These are phyloP conservation scores for Nomada fucata DNA, from an alignment of 2,888 invertebrate species.

Conservation along the genomic window DNA sequence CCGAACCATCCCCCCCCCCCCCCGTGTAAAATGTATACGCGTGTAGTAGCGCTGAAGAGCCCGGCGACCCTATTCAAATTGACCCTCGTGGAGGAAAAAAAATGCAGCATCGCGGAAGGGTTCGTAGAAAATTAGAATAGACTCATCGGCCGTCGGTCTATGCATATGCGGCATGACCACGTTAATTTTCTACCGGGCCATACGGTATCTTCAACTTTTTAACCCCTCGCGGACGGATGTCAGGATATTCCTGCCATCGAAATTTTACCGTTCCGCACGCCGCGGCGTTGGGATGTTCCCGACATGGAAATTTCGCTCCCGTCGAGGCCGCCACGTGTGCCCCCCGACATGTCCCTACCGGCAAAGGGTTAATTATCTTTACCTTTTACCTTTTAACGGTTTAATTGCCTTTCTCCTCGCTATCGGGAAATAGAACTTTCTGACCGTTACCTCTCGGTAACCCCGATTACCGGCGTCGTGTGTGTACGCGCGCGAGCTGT, in stretches of 20 bases:
- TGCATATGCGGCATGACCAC: constrained; percentile 81
- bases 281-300: neutral
- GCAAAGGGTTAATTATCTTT: constrained; percentile 47
- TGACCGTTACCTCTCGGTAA: constrained; percentile 42
- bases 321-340: no score
- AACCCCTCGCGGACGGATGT: constrained; percentile 3
- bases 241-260: neutral
- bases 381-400: constrained; percentile 64
- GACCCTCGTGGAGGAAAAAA: constrained; percentile 81
- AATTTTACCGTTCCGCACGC: neutral
- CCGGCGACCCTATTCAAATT: constrained; percentile 81
- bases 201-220: constrained; percentile 69
- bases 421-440: constrained; percentile 44
- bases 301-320: no score
- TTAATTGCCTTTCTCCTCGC: constrained; percentile 70
- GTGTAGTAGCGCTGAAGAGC: constrained; percentile 17
- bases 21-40: constrained; percentile 12
- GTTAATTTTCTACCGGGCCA: constrained; percentile 77
- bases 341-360: no score
- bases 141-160: constrained; percentile 72
- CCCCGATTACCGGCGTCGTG: constrained; percentile 19
- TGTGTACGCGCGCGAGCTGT: neutral
- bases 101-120: constrained; percentile 74
- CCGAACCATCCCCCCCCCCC: constrained; percentile 35
- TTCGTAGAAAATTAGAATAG: constrained; percentile 80